Base-by-base conservation (phyloP, 2,113 vertebrate species). In the Spea multiplicata region DNA sequence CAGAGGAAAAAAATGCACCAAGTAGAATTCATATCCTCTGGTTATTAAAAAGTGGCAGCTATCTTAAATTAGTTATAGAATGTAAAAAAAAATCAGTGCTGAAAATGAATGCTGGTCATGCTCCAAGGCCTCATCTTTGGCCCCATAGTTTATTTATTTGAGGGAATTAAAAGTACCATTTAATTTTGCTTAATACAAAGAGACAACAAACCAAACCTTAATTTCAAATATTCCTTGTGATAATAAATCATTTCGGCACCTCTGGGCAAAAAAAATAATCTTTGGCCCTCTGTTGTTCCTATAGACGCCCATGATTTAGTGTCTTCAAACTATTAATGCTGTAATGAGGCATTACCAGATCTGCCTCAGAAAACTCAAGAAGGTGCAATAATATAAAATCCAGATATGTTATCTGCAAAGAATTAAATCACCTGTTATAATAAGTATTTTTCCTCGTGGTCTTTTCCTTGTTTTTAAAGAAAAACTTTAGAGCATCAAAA, bases 201-300 rank as follows among this genome's bases (percentile, higher is more conserved):
- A 91, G 89, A 90, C 89, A 90, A 78, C 91, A 88, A 92, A 86
- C 92, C 89, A 89, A 88, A 92, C 92, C 88, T 90, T 91, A 89
- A 91, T 90, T 90, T 90, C 86, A 88, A 89, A 87, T 71, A 79
- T 81, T 85, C 86, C 89, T 84, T 82, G 74, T 13, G 73, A 83
- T 80, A 89, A 90, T 93, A 90, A 92, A 93, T 93, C 90, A 91
- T 84, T 84, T 85, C 83, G 86, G 82, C 86, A 88, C 65, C 14
- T 78, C 86, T 47, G 87, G 30, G 2, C 30, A 30, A 30, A 30
- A 30, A 30, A 30, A 30, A 30, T 30, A 30, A 30, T 30, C 30
- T 30, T 30, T 30, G 30, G 30, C 30, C 30, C 30, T 30, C 30
- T 30, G 30, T 30, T 30, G 30, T 30, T 30, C 30, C 30, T 30